Percentiles rank a stretch among this genome's conserved stretches.
Conservation (phyloP, 2,113 vertebrate species). For the Gallinago media region DNA sequence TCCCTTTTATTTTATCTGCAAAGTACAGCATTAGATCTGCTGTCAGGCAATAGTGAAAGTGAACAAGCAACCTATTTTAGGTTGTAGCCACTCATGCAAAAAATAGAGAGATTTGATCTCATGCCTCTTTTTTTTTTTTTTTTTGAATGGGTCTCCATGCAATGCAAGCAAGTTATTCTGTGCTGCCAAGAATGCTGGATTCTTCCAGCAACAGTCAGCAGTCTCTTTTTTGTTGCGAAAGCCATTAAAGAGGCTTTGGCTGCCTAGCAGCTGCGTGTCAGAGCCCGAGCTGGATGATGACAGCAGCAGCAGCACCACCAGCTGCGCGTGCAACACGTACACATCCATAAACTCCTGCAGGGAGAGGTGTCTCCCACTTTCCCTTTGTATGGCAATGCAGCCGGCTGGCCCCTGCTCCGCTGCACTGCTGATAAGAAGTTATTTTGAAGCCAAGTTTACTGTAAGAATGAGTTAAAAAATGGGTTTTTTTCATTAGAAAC, state of each 20-base stretch:
- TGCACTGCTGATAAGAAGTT: background rate
- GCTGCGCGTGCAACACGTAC: background rate
- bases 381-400: background rate
- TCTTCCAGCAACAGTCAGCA: slow-evolving; percentile 12
- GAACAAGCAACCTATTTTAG: background rate
- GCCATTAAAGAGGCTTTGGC: background rate
- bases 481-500: background rate
- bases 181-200: background rate
- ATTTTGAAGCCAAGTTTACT: background rate
- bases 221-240: background rate
- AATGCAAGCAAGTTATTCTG: background rate
- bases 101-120: background rate
- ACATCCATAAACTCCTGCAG: background rate
- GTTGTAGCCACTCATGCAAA: background rate
- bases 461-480: background rate
- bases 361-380: background rate
- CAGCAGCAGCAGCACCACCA: background rate
- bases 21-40: background rate
- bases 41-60: background rate
- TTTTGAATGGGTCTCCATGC: background rate
- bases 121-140: background rate
- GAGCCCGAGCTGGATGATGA: background rate
- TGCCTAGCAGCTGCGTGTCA: background rate
- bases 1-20: background rate
- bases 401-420: background rate